Base-by-base conservation (phyloP, 2,797 vertebrate genomes). In the Luscinia luscinia region DNA sequence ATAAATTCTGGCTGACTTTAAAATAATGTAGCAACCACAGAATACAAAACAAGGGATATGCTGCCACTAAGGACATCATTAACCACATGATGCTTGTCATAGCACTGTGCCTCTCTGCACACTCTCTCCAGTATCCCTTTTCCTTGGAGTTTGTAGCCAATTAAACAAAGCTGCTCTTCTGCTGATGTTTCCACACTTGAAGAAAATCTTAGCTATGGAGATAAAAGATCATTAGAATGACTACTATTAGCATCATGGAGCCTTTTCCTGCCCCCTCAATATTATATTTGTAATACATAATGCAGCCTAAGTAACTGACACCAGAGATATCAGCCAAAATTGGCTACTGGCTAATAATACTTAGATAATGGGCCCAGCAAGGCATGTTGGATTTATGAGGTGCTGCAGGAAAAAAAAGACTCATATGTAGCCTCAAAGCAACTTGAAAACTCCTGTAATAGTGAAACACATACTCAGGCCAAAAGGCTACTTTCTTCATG, bases 401-500 rank as follows among this genome's bases (percentile, higher is more conserved):
- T 69, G 13, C 43, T 11, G 11, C 22, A 45, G 40, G 12, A 16
- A 61, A 83, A 61, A 76, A 76, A 55, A 55, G 5, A 22, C 15
- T 40, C 9, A 5, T 21, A n/a, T 54, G 4, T 84, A 82, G 19
- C 21, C 55, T 63, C 34, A 67, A 70, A 95, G 67, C 5, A 77
- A 12, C 17, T 79, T 30, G 7, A 70, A 83, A 66, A 17, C 0
- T 1, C 3, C 2, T 0, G 0, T 59, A 66, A 59, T 77, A 69
- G 63, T 52, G 36, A 59, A 70, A 74, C 23, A 55, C 13, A 8
- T 68, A 45, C 16, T 61, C 27, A 48, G 41, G 7, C 32, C 8
- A 58, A 69, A 49, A 48, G 23, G 7, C 30, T 68, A 8, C 46
- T 54, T 84, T n/a, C 13, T 73, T 91, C 3, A 48, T 76, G 62